These are phyloP conservation scores for Anguilla rostrata DNA, from an alignment of 2,113 vertebrate genomes.

Conservation along the genomic window DNA sequence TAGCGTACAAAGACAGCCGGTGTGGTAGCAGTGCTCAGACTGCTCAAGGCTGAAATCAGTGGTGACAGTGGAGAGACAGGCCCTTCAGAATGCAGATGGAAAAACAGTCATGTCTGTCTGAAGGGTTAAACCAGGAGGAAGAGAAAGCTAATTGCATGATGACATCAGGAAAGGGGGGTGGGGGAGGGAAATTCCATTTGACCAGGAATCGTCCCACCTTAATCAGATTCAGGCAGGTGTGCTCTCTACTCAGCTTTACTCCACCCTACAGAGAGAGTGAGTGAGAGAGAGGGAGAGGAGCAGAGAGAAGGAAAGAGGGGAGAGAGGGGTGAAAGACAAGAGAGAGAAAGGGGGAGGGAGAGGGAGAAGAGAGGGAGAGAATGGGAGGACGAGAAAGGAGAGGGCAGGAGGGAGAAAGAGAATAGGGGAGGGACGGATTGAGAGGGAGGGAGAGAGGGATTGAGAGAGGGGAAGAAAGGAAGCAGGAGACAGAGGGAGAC, in stretches of 20 bases:
- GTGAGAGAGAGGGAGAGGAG: neutral
- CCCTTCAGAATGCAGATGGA: neutral
- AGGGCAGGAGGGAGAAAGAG: slow-evolving; percentile 27
- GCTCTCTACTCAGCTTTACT: slow-evolving; percentile 35
- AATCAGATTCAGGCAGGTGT: slow-evolving; percentile 41
- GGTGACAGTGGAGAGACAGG: neutral
- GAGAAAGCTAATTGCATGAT: slow-evolving; percentile 15
- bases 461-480: slow-evolving; percentile 25
- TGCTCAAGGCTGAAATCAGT: neutral
- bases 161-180: slow-evolving; percentile 31
- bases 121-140: slow-evolving; percentile 27
- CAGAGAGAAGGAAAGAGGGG: slow-evolving; percentile 16
- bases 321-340: slow-evolving; percentile 19
- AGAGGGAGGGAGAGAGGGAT: slow-evolving; percentile 18
- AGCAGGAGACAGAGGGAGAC: slow-evolving; percentile 22
- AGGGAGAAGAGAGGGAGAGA: slow-evolving; percentile 20
- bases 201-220: slow-evolving; percentile 38
- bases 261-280: neutral
- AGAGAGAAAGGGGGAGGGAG: slow-evolving; percentile 24
- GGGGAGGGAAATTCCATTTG: slow-evolving; percentile 25
- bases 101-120: neutral
- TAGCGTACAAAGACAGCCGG: neutral
- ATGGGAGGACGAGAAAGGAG: slow-evolving; percentile 21
- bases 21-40: neutral
- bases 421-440: slow-evolving; percentile 13